These are phyloP conservation scores for Dendrophyllia cribrosa DNA, from an alignment of 64 coral and sea anemone genomes.

Conservation along the genomic window DNA sequence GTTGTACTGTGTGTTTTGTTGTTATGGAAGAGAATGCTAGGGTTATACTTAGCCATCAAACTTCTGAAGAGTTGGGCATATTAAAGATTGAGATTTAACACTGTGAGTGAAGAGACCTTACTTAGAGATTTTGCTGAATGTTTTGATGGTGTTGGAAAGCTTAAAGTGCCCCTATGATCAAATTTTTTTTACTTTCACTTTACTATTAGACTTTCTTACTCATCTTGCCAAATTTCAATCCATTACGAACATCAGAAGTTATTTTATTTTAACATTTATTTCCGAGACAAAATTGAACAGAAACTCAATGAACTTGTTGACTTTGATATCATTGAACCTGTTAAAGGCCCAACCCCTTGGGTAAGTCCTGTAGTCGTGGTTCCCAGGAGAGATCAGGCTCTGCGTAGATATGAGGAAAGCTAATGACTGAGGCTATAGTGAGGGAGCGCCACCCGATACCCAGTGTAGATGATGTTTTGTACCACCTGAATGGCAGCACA, in stretches of 20 bases:
- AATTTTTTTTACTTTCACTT: not conserved
- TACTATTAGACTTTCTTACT: not conserved
- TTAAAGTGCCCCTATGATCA: not conserved
- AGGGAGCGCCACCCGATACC: too few species aligned
- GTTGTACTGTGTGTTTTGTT: slow-evolving; percentile 29
- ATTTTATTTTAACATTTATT: too few species aligned
- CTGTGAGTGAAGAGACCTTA: slow-evolving; percentile 17
- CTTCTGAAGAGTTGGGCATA: slow-evolving; percentile 7
- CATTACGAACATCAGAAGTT: too few species aligned
- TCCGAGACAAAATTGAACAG: not conserved
- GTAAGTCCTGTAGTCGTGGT: slow-evolving; percentile 19
- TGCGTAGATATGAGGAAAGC: slow-evolving; percentile 1
- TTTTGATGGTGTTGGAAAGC: slow-evolving; percentile 5
- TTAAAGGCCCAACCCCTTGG: slow-evolving; percentile 25
- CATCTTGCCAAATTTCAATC: too few species aligned
- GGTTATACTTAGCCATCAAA: slow-evolving; percentile 24
- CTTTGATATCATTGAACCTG: slow-evolving; percentile 48
- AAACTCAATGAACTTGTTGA: slow-evolving; percentile 12
- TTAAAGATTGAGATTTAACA: slow-evolving; percentile 7
- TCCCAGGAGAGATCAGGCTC: not conserved
- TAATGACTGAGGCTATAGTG: not conserved
- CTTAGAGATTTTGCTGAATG: not conserved
- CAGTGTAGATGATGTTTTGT: too few species aligned
- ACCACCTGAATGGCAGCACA: not conserved
- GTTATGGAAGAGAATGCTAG: slow-evolving; percentile 22